Percentiles rank a stretch among this genome's conserved stretches.
These are phyloP conservation scores for Diprion similis DNA, from an alignment of 1,140 invertebrate genomes.

Conservation along the genomic window DNA sequence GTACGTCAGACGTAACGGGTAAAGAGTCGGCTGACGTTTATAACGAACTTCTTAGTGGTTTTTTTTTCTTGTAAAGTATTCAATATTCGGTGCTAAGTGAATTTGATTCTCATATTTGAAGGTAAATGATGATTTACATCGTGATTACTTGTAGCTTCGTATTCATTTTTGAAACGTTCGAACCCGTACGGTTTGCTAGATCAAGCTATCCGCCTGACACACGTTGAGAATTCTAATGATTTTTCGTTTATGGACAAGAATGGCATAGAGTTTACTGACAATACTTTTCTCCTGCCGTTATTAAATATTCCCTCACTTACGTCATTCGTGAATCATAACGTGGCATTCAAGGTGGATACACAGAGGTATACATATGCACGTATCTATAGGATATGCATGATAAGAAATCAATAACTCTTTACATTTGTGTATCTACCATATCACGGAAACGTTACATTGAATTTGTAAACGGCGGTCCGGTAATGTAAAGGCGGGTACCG, in stretches of 20 bases:
- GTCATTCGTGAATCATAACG: not conserved
- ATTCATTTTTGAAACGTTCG: no score
- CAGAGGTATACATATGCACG: not conserved
- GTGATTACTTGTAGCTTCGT: no score
- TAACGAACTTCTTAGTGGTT: not conserved
- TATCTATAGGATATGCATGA: constrained; percentile 3
- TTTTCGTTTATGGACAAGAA: not conserved
- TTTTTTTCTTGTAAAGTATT: no score
- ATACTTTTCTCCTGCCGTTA: not conserved
- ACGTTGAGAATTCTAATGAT: constrained; percentile 5
- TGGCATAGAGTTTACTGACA: no score
- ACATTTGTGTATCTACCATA: no score
- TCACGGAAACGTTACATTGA: no score
- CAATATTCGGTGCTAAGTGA: not conserved
- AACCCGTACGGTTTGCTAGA: not conserved
- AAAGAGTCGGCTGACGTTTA: constrained; percentile 14
- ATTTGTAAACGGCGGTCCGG: no score
- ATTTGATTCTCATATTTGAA: not conserved
- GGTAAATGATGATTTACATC: not conserved
- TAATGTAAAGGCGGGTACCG: no score
- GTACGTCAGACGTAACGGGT: constrained; percentile 11
- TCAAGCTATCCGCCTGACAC: not conserved
- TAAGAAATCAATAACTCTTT: constrained; percentile 15
- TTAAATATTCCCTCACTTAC: not conserved
- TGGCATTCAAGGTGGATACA: not conserved